A percentile compares a stretch with the other conserved stretches of the same genome.
Conservation (phyloP, 2,797 vertebrate species). For the Trachops cirrhosus region DNA sequence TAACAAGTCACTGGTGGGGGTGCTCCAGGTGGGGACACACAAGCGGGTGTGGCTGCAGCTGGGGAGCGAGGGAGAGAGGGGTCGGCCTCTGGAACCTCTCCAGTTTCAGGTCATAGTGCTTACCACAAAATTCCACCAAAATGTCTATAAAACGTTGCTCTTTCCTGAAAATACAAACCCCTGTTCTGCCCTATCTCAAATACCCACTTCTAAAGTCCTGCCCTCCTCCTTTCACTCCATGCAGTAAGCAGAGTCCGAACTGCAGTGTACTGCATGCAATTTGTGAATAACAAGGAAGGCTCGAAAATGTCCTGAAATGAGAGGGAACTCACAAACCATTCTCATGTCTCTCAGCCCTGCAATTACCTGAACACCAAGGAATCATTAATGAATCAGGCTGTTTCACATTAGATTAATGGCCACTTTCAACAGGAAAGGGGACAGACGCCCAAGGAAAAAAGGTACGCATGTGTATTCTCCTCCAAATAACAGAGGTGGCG, state of each 20-base stretch:
- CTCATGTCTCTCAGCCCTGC: not conserved
- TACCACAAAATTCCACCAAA: not conserved
- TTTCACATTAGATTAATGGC: not conserved
- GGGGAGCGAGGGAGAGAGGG: not conserved
- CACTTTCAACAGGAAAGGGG: not conserved
- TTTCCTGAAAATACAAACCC: not conserved
- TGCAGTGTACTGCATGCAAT: not conserved
- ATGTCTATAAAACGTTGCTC: not conserved
- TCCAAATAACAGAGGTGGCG: not conserved
- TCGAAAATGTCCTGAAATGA: slow-evolving; percentile 22
- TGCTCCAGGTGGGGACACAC: not conserved
- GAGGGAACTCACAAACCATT: not conserved
- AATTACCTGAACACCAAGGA: slow-evolving; percentile 7
- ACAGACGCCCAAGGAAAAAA: not conserved
- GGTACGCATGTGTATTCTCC: not conserved
- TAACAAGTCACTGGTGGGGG: not conserved
- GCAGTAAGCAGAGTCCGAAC: not conserved
- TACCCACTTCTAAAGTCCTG: not conserved
- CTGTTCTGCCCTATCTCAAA: not conserved
- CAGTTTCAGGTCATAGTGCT: not conserved
- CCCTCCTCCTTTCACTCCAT: not conserved
- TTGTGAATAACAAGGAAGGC: not conserved
- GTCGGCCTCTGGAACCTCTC: not conserved
- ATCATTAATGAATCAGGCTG: not conserved
- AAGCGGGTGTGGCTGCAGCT: not conserved